phyloP scores from a whole-genome alignment of 2,113 vertebrate species.

The Passer montanus region DNA sequence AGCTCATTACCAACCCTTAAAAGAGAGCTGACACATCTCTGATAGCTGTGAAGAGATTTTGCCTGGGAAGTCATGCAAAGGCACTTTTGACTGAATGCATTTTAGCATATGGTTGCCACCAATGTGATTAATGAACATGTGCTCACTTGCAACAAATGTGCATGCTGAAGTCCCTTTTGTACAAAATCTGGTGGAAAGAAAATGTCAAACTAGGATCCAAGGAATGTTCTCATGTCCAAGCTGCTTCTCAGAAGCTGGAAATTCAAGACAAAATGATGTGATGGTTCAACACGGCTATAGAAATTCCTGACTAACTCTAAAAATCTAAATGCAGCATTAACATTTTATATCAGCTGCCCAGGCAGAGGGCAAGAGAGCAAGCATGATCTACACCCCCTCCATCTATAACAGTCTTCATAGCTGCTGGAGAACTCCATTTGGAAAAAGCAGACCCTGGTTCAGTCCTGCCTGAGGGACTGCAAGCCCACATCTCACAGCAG shows the following conservation, averaged over 20 bases:
- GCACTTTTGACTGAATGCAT: neutral
- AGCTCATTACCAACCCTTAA: neutral
- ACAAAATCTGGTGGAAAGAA: neutral
- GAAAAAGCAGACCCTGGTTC: neutral
- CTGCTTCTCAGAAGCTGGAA: neutral
- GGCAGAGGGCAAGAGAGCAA: neutral
- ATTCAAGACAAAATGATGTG: neutral
- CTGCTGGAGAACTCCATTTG: neutral
- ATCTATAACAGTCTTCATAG: neutral
- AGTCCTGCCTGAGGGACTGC: neutral
- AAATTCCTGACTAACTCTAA: neutral
- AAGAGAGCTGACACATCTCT: neutral
- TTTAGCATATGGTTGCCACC: neutral
- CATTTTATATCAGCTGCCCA: neutral
- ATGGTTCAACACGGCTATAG: neutral
- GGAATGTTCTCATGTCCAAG: neutral
- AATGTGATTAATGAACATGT: fast-evolving
- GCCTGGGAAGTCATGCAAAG: neutral
- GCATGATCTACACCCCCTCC: neutral
- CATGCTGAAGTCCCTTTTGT: neutral
- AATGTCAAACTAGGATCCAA: neutral
- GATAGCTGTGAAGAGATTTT: neutral
- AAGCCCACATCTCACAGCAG: neutral
- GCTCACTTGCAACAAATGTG: neutral
- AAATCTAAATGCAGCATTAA: neutral